Percentiles rank a stretch among this genome's conserved stretches.
phyloP scores from a whole-genome alignment of 2,888 invertebrate genomes.

The Pegoplata infirma region DNA sequence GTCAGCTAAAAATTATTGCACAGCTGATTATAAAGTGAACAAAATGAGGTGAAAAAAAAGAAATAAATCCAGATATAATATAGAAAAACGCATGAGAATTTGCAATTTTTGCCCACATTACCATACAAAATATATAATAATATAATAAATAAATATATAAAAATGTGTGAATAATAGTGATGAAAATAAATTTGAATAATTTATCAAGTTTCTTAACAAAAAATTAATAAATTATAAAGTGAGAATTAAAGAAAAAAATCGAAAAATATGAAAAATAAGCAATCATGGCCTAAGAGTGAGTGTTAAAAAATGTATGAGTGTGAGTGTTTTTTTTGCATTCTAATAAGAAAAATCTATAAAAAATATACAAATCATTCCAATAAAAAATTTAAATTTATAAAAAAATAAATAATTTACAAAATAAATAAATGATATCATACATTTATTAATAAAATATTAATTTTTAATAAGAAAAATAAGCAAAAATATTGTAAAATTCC shows the following conservation, averaged over 20 bases:
- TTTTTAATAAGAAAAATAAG: neutral
- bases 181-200: neutral
- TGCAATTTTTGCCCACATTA: too few species aligned
- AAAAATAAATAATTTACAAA: neutral
- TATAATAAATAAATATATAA: neutral
- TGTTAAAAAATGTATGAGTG: neutral
- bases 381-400: neutral
- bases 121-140: neutral
- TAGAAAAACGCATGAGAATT: slow-evolving; percentile 12
- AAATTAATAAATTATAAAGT: slow-evolving; percentile 13
- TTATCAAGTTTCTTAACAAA: too few species aligned
- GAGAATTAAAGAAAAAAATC: slow-evolving; percentile 15
- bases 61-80: slow-evolving; percentile 4
- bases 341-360: slow-evolving; percentile 49
- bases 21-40: slow-evolving; percentile 50
- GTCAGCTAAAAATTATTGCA: too few species aligned
- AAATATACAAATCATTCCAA: neutral
- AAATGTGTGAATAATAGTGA: neutral
- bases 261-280: slow-evolving; percentile 1
- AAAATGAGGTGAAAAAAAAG: slow-evolving; percentile 15
- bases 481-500: neutral
- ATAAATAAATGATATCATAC: neutral
- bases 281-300: neutral
- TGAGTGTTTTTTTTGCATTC: slow-evolving; percentile 32
- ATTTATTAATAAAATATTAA: neutral